Evolutionary conservation across 2,888 invertebrate species (phyloP).

Genomic region (Ethmia dodecea): DNA sequence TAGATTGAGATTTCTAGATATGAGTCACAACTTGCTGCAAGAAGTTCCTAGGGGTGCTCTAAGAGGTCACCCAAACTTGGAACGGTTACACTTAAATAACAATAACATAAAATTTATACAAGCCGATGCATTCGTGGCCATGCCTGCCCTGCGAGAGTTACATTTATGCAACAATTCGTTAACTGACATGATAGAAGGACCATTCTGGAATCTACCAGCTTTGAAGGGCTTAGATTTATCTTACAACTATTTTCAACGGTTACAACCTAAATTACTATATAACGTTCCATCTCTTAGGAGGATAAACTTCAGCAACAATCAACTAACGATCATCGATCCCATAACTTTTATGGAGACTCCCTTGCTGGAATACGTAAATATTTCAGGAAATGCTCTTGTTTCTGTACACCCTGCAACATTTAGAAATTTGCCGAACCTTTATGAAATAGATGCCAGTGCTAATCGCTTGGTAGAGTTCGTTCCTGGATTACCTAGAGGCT

Average conservation of each 20-base stretch:
- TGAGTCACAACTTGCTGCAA: conserved; percentile 86
- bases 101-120: conserved; percentile 86
- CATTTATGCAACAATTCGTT: conserved; percentile 90
- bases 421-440: conserved; percentile 83
- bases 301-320: conserved; percentile 87
- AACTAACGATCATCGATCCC: conserved; percentile 82
- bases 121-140: conserved; percentile 87
- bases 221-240: conserved; percentile 91
- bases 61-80: conserved; percentile 87
- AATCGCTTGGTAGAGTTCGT: conserved; percentile 86
- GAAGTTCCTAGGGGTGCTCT: conserved; percentile 88
- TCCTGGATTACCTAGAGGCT: conserved; percentile 86
- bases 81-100: conserved; percentile 88
- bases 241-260: conserved; percentile 82
- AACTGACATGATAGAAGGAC: conserved; percentile 82
- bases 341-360: conserved; percentile 85
- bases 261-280: conserved; percentile 84
- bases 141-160: conserved; percentile 90
- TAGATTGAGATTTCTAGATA: conserved; percentile 85
- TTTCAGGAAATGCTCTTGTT: conserved; percentile 85
- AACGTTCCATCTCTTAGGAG: conserved; percentile 86
- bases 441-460: conserved; percentile 86
- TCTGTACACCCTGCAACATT: conserved; percentile 87
- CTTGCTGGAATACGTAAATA: conserved; percentile 86
- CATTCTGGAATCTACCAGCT: conserved; percentile 90